Percentiles rank a stretch among this genome's conserved stretches.
These are phyloP conservation scores for Coleophora deauratella DNA, from an alignment of 2,888 invertebrate genomes.

Conservation along the genomic window DNA sequence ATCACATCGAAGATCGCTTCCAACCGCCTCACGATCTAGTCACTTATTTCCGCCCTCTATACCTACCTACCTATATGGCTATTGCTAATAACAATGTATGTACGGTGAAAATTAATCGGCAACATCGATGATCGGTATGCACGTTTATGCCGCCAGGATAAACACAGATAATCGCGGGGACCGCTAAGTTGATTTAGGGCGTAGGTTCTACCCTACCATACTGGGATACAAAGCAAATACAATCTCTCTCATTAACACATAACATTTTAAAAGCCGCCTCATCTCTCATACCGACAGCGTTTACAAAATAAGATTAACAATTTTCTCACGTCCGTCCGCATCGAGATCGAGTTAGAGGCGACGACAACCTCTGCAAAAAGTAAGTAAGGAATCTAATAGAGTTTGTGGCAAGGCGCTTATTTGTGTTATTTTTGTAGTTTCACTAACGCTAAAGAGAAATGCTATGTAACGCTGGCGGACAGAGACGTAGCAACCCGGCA, in stretches of 20 bases:
- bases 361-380: conserved; percentile 66
- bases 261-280: conserved; percentile 36
- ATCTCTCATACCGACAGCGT: conserved; percentile 43
- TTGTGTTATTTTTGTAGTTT: conserved; percentile 64
- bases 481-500: conserved; percentile 61
- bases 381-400: conserved; percentile 69
- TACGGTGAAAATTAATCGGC: conserved; percentile 49
- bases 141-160: conserved; percentile 52
- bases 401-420: conserved; percentile 66
- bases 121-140: conserved; percentile 49
- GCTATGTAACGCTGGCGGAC: conserved; percentile 63
- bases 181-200: conserved; percentile 51
- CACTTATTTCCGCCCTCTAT: conserved; percentile 35
- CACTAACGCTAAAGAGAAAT: conserved; percentile 52
- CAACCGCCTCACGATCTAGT: conserved; percentile 36
- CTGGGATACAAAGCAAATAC: conserved; percentile 14
- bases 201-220: conserved; percentile 32
- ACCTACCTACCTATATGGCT: conserved; percentile 30
- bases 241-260: no score
- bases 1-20: conserved; percentile 44
- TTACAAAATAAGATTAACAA: conserved; percentile 59
- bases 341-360: conserved; percentile 60
- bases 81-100: conserved; percentile 41
- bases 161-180: conserved; percentile 43
- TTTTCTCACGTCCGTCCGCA: conserved; percentile 67